Evolutionary conservation across 2,113 vertebrate species (phyloP), one percentile per base, ranked within the genome.

Genomic region (Oreotragus oreotragus): DNA sequence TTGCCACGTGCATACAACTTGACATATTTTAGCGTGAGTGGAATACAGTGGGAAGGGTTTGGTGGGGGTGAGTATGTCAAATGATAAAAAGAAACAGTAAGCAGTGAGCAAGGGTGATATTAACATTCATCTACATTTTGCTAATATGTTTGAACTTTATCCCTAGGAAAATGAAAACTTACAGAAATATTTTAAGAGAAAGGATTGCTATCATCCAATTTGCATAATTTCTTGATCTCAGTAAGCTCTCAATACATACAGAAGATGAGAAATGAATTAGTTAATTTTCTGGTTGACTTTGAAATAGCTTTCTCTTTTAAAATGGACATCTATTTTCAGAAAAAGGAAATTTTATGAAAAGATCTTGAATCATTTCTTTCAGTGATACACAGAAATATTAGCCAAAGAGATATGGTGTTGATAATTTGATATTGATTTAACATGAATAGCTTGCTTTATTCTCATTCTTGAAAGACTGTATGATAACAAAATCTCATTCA

Each of bases 381-480:
- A 87, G 39, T 62, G 7, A 62, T 13, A 16, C 33, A 39, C 7
- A 90, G 49, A 55, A 90, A 94, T 58, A 85, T 43, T 97, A 91
- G 19, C 7, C n/a, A 94, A 95, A 92, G 73, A 73, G 30, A 96
- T 47, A 87, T 84, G 6, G 2, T 36, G 28, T 91, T 4, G 45
- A 66, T 89, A 97, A 96, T 77, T 84, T 92, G 33, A 73, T 97
- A 90, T 51, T 97, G 64, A 95, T 94, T 88, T 86, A 88, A 25
- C 9, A 66, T 80, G 70, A 80, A 90, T 79, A 47, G 8, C 11
- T 51, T 53, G 64, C 28, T 95, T 97, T 76, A 86, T 53, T 91
- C 7, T 83, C 11, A 36, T 96, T 39, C 66, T 91, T 96, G 39
- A 87, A 86, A 93, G 17, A 94, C 4, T 88, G 16, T 83, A 45